phyloP scores from a whole-genome alignment of 2,888 invertebrate genomes.

The Sphaeridia pumilis region DNA sequence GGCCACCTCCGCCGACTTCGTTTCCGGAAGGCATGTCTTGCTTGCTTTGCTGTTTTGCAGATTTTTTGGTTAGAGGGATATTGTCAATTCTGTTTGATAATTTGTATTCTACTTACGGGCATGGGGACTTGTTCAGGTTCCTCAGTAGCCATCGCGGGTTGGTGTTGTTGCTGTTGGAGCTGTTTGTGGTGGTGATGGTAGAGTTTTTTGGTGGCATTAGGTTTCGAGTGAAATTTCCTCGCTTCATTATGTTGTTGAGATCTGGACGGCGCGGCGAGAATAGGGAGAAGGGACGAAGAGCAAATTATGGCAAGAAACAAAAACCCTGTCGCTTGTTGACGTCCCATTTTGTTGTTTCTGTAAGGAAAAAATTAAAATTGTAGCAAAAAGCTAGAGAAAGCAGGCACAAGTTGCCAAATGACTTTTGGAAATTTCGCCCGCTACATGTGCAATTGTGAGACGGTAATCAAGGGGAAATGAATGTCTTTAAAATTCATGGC shows the following conservation, averaged over 20 bases:
- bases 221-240: slow-evolving; percentile 77
- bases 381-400: too few species aligned
- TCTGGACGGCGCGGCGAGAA: slow-evolving; percentile 53
- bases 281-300: slow-evolving; percentile 54
- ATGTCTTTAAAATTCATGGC: too few species aligned
- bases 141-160: slow-evolving; percentile 9
- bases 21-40: background rate
- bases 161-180: background rate
- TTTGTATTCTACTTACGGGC: slow-evolving; percentile 10
- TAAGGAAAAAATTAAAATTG: background rate
- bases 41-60: slow-evolving; percentile 7
- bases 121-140: slow-evolving; percentile 11
- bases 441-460: too few species aligned
- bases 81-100: background rate
- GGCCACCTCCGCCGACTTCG: slow-evolving; percentile 9
- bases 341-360: slow-evolving; percentile 30
- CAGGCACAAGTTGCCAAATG: too few species aligned
- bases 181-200: slow-evolving; percentile 22
- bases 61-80: slow-evolving; percentile 3
- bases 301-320: slow-evolving; percentile 57
- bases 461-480: too few species aligned
- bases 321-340: slow-evolving; percentile 55
- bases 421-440: too few species aligned
- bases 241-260: slow-evolving; percentile 42
- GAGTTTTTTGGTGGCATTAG: slow-evolving; percentile 79